A percentile compares a stretch with the other conserved stretches of the same genome.
Evolutionary conservation across 2,797 vertebrate genomes (phyloP).

Genomic region (Poecilia wingei): DNA sequence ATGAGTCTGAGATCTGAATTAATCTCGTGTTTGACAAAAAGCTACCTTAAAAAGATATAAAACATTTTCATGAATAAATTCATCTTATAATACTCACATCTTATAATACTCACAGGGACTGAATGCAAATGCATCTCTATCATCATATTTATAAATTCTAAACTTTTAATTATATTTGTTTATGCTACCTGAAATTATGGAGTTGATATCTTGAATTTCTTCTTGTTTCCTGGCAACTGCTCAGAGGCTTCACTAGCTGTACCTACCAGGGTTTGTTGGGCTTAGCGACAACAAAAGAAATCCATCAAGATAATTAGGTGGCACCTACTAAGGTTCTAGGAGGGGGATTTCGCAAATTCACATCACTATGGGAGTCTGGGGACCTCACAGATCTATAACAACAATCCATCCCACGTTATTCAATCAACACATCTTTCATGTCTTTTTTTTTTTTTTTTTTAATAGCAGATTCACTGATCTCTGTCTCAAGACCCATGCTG

Average conservation of each 20-base stretch:
- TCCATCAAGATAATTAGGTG: background rate
- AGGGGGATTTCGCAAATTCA: background rate
- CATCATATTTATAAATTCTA: background rate
- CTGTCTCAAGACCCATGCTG: constrained; percentile 9
- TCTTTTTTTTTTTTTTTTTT: constrained; percentile 12
- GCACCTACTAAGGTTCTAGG: constrained; percentile 1
- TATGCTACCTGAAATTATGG: background rate
- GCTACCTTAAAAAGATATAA: no score
- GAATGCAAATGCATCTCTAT: background rate
- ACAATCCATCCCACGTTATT: background rate
- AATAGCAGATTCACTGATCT: background rate
- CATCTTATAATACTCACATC: background rate
- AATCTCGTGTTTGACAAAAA: no score
- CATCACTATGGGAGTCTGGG: background rate
- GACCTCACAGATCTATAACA: background rate
- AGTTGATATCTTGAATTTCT: background rate
- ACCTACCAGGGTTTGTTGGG: background rate
- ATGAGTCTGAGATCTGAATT: no score
- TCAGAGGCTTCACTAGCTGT: background rate
- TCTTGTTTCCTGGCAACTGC: constrained; percentile 2
- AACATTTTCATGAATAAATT: no score
- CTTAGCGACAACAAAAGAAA: constrained; percentile 9
- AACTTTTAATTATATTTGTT: background rate
- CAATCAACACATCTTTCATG: constrained; percentile 2
- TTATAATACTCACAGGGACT: background rate